phyloP scores from a whole-genome alignment of 2,888 invertebrate species.

The Antheraea yamamai region DNA sequence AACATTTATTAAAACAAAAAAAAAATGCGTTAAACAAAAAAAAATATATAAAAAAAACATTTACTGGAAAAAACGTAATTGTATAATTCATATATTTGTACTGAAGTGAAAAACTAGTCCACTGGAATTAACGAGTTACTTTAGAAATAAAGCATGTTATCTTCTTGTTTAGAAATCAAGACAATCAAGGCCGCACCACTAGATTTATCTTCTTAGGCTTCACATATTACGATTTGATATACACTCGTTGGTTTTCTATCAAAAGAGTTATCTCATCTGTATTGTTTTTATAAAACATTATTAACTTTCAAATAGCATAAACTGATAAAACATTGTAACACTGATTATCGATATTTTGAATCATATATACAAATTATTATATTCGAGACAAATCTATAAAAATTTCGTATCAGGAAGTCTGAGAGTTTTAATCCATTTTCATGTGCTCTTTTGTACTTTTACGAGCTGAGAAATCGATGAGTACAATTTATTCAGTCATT shows the following conservation, averaged over 20 bases:
- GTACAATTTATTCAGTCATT: background rate
- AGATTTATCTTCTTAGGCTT: background rate
- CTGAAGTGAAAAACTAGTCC: background rate
- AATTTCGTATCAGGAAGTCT: background rate
- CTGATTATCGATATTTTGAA: background rate
- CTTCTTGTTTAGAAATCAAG: background rate
- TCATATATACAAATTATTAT: background rate
- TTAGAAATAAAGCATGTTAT: background rate
- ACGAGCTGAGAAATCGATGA: background rate
- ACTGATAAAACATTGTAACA: background rate
- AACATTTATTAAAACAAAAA: slow-evolving; percentile 2
- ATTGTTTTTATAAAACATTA: slow-evolving; percentile 25
- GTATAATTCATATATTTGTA: background rate
- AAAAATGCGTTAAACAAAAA: background rate
- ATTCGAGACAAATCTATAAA: background rate
- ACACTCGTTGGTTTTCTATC: background rate
- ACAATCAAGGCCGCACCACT: background rate
- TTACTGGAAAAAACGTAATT: background rate
- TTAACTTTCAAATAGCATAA: too few species aligned
- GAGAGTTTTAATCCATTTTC: background rate
- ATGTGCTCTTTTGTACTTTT: background rate
- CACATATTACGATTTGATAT: background rate
- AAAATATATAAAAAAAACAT: background rate
- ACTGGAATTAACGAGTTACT: background rate
- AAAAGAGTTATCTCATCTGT: background rate